Base-by-base conservation (phyloP, 1,140 invertebrate species). In the Platyura marginata region DNA sequence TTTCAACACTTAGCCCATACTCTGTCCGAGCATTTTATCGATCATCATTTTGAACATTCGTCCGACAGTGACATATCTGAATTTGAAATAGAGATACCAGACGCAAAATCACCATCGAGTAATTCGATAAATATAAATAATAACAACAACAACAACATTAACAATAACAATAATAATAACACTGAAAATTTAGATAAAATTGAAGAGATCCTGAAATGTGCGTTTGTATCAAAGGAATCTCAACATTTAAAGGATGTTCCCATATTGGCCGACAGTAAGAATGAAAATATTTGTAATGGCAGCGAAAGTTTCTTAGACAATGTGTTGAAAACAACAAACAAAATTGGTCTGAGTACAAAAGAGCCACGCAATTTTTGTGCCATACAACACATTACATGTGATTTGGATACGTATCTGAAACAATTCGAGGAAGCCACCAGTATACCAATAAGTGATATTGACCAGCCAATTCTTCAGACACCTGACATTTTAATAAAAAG, bases 1-100 rank as follows among this genome's bases (percentile, higher is more conserved):
- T 75, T 76, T 51, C 72, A 75, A 53, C 72, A 73, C 50, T 52
- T 67, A 40, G 64, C 62, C 10, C 62, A 64, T 40, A 64, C 58
- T 3, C 47, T 65, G 3, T 53, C 47, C 2, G 51, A 53, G 29
- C 45, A 53, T 22, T 47, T 49, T 40, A 47, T 53, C 4, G 44
- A 46, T 45, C 49, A 53, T 46, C 42, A 59, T 46, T 50, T 47
- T 41, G 48, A 47, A 22, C 51, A 54, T 37, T 48, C 46, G 39
- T 57, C 53, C 11, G 59, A 69, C 45, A 65, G 63, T 19, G 68
- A 70, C 34, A 56, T 65, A 44, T 65, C 66, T 5, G 68, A 69
- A 46, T 46, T 45, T 44, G 48, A 51, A 46, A 52, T 49, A 23
- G 48, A 50, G 38, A 48, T 51, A 41, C 44, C 39, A 19, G 54